phyloP scores from a whole-genome alignment of 2,113 vertebrate species.

The Eubucco bourcierii region DNA sequence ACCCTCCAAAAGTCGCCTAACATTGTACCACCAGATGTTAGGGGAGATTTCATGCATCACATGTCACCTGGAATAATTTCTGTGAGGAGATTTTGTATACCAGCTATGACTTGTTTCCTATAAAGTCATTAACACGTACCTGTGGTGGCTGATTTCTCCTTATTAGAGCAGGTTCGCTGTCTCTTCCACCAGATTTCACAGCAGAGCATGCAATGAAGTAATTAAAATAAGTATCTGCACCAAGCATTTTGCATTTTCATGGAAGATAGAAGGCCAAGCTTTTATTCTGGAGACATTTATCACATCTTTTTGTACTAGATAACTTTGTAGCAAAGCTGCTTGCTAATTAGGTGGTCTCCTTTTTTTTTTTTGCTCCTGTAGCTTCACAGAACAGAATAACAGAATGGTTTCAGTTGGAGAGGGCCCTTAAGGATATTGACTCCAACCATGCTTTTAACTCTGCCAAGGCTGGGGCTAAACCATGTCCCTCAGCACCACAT shows the following conservation, averaged over 20 bases:
- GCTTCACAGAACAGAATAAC: slow-evolving; percentile 55
- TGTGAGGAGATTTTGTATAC: slow-evolving; percentile 6
- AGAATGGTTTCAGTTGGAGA: no score
- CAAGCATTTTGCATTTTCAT: not conserved
- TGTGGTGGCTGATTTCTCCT: slow-evolving; percentile 82
- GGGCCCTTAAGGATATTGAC: no score
- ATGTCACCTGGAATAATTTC: slow-evolving; percentile 52
- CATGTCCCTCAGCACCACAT: no score
- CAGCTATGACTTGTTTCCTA: not conserved
- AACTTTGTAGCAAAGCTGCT: slow-evolving; percentile 82
- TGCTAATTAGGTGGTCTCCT: slow-evolving; percentile 79
- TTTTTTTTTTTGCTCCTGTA: slow-evolving; percentile 80
- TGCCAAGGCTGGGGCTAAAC: no score
- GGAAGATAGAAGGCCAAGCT: not conserved
- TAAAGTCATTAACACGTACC: slow-evolving; percentile 57
- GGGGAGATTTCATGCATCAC: slow-evolving; percentile 30
- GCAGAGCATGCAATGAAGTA: slow-evolving; percentile 48
- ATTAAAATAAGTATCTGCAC: not conserved
- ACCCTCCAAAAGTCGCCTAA: slow-evolving; percentile 53
- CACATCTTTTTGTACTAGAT: not conserved
- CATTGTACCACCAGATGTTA: slow-evolving; percentile 9
- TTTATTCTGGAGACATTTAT: not conserved
- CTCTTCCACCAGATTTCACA: slow-evolving; percentile 86
- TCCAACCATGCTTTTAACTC: no score
- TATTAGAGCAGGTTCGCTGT: slow-evolving; percentile 80